phyloP scores from a whole-genome alignment of 2,113 vertebrate genomes.

The Barnardius zonarius region DNA sequence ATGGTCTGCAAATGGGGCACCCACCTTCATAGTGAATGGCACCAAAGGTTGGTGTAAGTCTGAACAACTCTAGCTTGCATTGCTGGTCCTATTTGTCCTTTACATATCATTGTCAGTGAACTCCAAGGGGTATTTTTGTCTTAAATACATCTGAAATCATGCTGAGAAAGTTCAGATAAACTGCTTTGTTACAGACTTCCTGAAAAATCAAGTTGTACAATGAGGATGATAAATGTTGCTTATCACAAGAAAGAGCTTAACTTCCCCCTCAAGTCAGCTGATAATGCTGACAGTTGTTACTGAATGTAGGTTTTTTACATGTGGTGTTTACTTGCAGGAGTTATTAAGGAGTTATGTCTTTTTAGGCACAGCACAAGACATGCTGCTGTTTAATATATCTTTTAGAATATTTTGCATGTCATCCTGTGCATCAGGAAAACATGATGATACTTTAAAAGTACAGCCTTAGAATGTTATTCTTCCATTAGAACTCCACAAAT shows the following conservation, averaged over 20 bases:
- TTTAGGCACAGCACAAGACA: neutral
- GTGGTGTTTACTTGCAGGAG: neutral
- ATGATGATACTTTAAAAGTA: neutral
- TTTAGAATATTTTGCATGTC: neutral
- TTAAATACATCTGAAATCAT: neutral
- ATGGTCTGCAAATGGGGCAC: neutral
- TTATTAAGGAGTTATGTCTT: neutral
- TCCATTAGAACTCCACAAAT: neutral
- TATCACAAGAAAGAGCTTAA: neutral
- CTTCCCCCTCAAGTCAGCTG: neutral
- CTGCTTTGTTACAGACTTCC: neutral
- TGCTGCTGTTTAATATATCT: neutral
- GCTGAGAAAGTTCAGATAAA: neutral
- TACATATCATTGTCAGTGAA: neutral
- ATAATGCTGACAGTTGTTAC: neutral
- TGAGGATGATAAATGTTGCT: neutral
- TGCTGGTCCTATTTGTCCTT: neutral
- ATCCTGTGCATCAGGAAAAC: neutral
- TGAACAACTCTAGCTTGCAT: neutral
- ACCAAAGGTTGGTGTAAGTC: neutral
- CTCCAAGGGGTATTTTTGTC: neutral
- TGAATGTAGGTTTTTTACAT: neutral
- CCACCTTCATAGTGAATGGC: neutral
- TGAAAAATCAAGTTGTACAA: neutral
- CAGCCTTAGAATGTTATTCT: neutral